Evolutionary conservation across 2,113 vertebrate genomes (phyloP).

Genomic region (Platycercus adscitus): DNA sequence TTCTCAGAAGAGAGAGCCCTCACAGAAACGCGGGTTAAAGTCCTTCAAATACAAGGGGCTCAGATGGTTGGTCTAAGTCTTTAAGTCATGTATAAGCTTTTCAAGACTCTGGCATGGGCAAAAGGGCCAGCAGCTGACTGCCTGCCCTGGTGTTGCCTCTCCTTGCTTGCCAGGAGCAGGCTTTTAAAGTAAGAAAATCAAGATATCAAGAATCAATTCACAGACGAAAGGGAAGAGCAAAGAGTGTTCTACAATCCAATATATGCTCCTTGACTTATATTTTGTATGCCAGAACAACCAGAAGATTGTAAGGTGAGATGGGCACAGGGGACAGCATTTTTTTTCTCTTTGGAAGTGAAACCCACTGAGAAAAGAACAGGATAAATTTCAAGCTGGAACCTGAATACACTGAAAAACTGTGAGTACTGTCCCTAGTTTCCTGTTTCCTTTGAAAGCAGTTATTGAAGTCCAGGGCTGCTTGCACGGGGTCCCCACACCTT

Average conservation of each 20-base stretch:
- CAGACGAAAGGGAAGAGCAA: not conserved
- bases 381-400: not conserved
- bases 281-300: not conserved
- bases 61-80: not conserved
- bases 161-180: not conserved
- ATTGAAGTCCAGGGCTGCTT: not conserved
- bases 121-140: not conserved
- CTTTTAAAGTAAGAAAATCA: not conserved
- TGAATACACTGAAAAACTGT: not conserved
- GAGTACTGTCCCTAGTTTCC: not conserved
- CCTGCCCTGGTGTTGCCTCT: not conserved
- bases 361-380: not conserved
- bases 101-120: not conserved
- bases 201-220: not conserved
- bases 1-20: not conserved
- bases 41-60: not conserved
- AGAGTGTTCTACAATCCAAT: not conserved
- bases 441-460: not conserved
- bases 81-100: not conserved
- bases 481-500: not conserved
- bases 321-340: not conserved
- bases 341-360: not conserved
- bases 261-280: not conserved
- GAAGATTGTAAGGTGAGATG: not conserved
- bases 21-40: not conserved